phyloP scores from a whole-genome alignment of 2,113 vertebrate genomes.

The Tenebrosternarchus preto region DNA sequence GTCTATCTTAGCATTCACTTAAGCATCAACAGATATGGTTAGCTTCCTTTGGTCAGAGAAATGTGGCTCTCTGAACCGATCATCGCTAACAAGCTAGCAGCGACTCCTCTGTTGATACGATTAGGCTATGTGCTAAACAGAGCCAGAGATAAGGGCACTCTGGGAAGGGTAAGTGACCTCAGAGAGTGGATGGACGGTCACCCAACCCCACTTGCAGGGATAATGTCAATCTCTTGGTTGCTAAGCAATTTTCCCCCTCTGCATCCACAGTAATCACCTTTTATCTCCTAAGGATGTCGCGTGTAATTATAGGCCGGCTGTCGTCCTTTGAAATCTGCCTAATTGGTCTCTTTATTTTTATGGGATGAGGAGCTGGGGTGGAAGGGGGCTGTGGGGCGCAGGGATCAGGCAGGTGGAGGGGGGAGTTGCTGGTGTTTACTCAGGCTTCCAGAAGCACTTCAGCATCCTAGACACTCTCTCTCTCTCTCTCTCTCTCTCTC shows the following conservation, averaged over 20 bases:
- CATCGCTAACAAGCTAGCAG: not conserved
- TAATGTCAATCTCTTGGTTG: constrained; percentile 59
- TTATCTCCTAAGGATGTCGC: constrained; percentile 69
- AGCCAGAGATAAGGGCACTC: constrained; percentile 42
- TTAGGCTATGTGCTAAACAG: constrained; percentile 31
- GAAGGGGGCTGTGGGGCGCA: constrained; percentile 58
- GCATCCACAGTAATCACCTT: constrained; percentile 66
- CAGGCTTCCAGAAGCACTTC: constrained; percentile 50
- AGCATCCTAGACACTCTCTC: constrained; percentile 49
- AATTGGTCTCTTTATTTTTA: constrained; percentile 74
- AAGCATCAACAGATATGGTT: not conserved
- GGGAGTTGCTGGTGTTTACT: constrained; percentile 13
- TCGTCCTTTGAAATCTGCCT: constrained; percentile 77
- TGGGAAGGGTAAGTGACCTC: constrained; percentile 48
- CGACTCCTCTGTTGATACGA: constrained; percentile 25
- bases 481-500: constrained; percentile 58
- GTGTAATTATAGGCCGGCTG: constrained; percentile 70
- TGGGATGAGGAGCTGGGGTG: constrained; percentile 64
- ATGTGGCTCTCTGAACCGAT: not conserved
- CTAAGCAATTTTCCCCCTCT: constrained; percentile 58
- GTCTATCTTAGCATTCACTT: not conserved
- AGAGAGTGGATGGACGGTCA: constrained; percentile 41
- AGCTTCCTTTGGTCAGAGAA: not conserved
- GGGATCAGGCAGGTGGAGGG: constrained; percentile 42
- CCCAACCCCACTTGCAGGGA: constrained; percentile 48